Conservation (phyloP, 2,888 invertebrate genomes). For the Xanthia togata region DNA sequence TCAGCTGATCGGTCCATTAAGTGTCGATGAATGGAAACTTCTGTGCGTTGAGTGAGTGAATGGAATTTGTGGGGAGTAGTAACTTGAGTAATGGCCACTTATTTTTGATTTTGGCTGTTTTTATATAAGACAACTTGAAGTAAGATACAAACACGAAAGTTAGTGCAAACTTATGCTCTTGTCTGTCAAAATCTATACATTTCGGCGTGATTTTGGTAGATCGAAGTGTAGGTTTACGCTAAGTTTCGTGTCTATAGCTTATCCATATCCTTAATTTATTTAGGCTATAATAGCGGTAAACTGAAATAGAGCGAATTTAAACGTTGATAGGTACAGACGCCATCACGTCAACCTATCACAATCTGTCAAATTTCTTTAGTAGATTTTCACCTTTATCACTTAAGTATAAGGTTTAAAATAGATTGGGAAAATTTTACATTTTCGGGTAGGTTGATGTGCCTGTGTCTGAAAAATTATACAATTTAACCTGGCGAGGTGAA, state of each 20-base stretch:
- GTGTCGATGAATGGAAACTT: constrained; percentile 54
- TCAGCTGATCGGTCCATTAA: constrained; percentile 67
- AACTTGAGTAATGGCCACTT: background rate
- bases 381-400: too few species aligned
- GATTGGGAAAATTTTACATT: too few species aligned
- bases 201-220: background rate
- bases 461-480: background rate
- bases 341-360: too few species aligned
- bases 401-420: too few species aligned
- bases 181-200: background rate
- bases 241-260: background rate
- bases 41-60: constrained; percentile 33
- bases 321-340: background rate
- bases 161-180: too few species aligned
- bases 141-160: too few species aligned
- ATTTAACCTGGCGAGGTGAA: background rate
- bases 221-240: background rate
- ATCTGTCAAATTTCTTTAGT: too few species aligned
- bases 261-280: background rate
- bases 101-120: background rate
- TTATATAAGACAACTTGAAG: background rate
- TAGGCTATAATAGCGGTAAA: background rate
- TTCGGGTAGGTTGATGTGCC: too few species aligned
- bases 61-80: constrained; percentile 5
- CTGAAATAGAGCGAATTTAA: too few species aligned